Evolutionary conservation across 2,888 invertebrate species (phyloP), one percentile per base, ranked within the genome.

Genomic region (Anticlea derivata): DNA sequence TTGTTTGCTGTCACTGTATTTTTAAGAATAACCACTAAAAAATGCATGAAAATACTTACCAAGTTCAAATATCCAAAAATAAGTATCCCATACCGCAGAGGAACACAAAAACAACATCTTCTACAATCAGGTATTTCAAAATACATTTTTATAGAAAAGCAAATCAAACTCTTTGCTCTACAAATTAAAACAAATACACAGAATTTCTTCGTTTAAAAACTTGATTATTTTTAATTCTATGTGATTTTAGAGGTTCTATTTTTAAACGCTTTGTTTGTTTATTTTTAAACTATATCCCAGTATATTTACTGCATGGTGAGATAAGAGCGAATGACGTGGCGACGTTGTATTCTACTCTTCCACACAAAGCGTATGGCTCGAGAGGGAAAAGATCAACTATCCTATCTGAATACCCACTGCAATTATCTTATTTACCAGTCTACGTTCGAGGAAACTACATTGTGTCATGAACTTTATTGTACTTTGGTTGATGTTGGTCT

Each of bases 31-130:
- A 17, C 17, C 17, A 17, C 17, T 3, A 17, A 17, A 17, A 17
- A 17, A 2, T 17, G 17, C 17, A 17, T 17, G 2, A 2, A 17
- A 17, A 17, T n/a, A 63, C 68, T 63, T 31, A 73, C 72, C 64
- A 69, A 37, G 59, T 73, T 70, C 6, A 67, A 43, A 53, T 66
- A 70, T 29, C 75, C 79, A 49, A 78, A 75, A 10, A 69, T 53
- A 6, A 81, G 55, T 23, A 83, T 70, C 2, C 83, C 82, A 39
- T 68, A 61, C 5, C 82, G 63, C 8, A 80, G 44, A 1, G 83
- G 82, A 0, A 81, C 4, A 38, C 77, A 82, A 13, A 62, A 64
- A 29, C 74, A 80, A 38, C 81, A 82, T 39, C 77, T 64, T 12
- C 49, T 65, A 26, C 66, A 79, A 34, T 70, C 73, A 0, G 81